These are phyloP conservation scores for Empidonax alnorum DNA, from an alignment of 2,113 vertebrate species.

Conservation along the genomic window DNA sequence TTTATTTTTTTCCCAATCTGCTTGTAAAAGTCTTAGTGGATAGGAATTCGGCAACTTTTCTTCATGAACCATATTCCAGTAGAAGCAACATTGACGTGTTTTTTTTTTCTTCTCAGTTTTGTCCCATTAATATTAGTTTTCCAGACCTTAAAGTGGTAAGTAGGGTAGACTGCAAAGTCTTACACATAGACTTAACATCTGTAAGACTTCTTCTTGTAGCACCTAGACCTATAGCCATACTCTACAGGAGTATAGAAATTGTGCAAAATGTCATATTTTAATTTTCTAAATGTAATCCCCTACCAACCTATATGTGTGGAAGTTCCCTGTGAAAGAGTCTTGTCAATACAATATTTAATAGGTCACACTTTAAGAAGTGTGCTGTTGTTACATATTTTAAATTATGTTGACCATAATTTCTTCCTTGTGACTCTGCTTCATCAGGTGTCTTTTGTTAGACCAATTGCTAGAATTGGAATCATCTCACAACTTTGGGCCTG, in stretches of 20 bases:
- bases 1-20: background rate
- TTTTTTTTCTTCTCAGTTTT: background rate
- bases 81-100: background rate
- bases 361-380: background rate
- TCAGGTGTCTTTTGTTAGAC: background rate
- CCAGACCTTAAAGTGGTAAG: background rate
- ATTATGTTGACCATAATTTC: background rate
- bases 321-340: background rate
- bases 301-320: rapidly evolving
- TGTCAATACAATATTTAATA: background rate
- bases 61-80: background rate
- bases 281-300: background rate
- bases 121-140: background rate
- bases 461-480: background rate
- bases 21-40: background rate
- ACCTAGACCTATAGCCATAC: background rate
- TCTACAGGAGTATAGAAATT: background rate
- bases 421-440: background rate
- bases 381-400: background rate
- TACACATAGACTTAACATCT: background rate
- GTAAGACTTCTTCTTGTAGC: background rate
- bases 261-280: background rate
- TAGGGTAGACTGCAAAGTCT: background rate
- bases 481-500: background rate
- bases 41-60: background rate